A percentile compares a stretch with the other conserved stretches of the same genome.
These are phyloP conservation scores for Poeciliopsis infans DNA, from an alignment of 2,797 vertebrate species.

Conservation along the genomic window DNA sequence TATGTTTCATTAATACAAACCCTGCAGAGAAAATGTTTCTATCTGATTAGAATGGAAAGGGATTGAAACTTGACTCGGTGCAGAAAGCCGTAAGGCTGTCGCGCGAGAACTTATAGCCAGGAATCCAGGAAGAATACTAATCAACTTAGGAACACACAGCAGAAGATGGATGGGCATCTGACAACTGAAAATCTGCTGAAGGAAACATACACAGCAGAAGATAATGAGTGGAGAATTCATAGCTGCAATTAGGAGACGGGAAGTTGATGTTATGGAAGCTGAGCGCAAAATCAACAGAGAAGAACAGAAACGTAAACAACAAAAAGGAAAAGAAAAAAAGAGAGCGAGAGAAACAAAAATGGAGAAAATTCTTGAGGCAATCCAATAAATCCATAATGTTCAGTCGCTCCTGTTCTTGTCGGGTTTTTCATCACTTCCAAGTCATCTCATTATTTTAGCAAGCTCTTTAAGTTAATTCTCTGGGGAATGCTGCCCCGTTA, in stretches of 20 bases:
- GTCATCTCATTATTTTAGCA: neutral
- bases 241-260: neutral
- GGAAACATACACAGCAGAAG: neutral
- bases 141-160: neutral
- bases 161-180: neutral
- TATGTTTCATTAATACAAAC: neutral
- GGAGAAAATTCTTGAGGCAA: neutral
- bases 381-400: neutral
- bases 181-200: neutral
- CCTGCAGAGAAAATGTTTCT: neutral
- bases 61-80: neutral
- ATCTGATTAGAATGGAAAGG: neutral
- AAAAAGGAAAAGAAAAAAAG: neutral
- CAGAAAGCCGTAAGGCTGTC: neutral
- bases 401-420: neutral
- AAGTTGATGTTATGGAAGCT: neutral
- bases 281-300: neutral
- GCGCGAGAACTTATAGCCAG: neutral
- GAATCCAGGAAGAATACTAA: neutral
- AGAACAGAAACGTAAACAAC: neutral
- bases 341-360: neutral
- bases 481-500: neutral
- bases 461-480: neutral
- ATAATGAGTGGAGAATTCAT: conserved; percentile 4
- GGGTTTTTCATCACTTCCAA: neutral